Percentiles rank a stretch among this genome's conserved stretches.
Evolutionary conservation across 1,140 invertebrate genomes (phyloP).

Genomic region (Dendroctonus valens): DNA sequence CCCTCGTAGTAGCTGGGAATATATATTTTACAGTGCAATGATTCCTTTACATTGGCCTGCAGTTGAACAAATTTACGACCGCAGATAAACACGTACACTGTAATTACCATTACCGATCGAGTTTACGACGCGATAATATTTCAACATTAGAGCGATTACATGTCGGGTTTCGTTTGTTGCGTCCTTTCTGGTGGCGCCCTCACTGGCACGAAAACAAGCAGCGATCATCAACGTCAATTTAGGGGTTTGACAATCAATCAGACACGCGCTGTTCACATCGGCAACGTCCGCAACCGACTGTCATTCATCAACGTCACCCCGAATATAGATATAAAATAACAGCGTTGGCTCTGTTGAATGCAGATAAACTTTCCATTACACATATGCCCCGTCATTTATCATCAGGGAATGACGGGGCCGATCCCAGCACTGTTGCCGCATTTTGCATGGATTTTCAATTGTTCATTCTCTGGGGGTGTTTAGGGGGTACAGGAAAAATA

Average conservation of each 20-base stretch:
- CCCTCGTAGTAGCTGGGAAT: background rate
- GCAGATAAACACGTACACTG: conserved; percentile 19
- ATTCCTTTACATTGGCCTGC: conserved; percentile 16
- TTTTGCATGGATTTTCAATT: too few species aligned
- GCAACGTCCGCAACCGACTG: conserved; percentile 6
- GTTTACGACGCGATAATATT: conserved; percentile 16
- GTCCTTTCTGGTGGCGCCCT: background rate
- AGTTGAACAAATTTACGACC: conserved; percentile 9
- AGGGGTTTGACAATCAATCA: conserved; percentile 1
- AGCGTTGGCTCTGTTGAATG: conserved; percentile 7
- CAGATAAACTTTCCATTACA: conserved; percentile 16
- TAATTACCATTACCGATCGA: conserved; percentile 15
- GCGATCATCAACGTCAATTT: too few species aligned
- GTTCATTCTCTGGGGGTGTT: too few species aligned
- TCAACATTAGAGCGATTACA: conserved; percentile 17
- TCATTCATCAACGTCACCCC: conserved; percentile 12
- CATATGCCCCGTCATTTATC: conserved; percentile 9
- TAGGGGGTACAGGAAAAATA: too few species aligned
- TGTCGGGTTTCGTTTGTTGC: conserved; percentile 9
- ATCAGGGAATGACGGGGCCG: background rate
- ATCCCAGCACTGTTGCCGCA: too few species aligned
- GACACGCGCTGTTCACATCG: conserved; percentile 6
- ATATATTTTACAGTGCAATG: background rate
- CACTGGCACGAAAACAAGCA: too few species aligned
- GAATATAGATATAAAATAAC: conserved; percentile 17